Conservation (phyloP, 2,888 invertebrate genomes). For the Liodrosophila aerea region DNA sequence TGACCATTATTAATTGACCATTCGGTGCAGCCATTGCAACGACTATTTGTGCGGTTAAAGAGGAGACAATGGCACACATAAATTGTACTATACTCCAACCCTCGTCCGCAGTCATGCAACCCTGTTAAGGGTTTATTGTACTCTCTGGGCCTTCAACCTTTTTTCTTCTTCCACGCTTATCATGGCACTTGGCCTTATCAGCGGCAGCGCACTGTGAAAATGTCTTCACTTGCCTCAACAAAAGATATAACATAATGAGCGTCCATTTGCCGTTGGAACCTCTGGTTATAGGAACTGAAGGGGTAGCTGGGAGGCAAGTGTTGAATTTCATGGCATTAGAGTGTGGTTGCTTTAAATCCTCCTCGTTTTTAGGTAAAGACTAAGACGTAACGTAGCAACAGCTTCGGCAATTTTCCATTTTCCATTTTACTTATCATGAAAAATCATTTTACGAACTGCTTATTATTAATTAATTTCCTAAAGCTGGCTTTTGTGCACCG, state of each 20-base stretch:
- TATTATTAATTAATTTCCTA: constrained; percentile 6
- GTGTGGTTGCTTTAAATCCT: no score
- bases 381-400: no score
- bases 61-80: constrained; percentile 62
- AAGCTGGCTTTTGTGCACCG: background rate
- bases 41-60: constrained; percentile 57
- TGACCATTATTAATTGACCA: constrained; percentile 72
- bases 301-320: background rate
- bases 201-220: constrained; percentile 58
- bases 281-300: background rate
- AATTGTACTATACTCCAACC: constrained; percentile 31
- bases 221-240: constrained; percentile 48
- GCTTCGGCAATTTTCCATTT: no score
- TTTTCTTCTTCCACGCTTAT: constrained; percentile 30
- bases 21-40: constrained; percentile 69
- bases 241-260: constrained; percentile 35
- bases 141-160: constrained; percentile 40
- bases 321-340: no score
- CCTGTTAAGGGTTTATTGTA: constrained; percentile 35
- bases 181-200: constrained; percentile 48
- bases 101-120: background rate
- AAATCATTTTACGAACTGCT: background rate
- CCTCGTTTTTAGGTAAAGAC: no score
- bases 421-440: no score
- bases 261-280: constrained; percentile 21